Base-by-base conservation (phyloP, 2,888 invertebrate species). In the Eupithecia abbreviata region DNA sequence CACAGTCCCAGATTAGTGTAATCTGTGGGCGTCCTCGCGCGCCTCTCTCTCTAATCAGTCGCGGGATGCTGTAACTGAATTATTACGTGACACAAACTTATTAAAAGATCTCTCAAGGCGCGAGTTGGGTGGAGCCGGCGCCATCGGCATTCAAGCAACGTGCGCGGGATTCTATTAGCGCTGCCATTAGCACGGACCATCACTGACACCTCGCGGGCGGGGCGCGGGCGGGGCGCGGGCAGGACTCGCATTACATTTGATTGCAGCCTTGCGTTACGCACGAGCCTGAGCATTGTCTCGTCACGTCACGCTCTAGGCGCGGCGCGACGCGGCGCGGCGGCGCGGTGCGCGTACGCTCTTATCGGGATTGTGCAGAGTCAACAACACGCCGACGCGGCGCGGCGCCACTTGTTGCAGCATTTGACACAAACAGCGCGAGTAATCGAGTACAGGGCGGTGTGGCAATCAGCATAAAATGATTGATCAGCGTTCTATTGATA, bases 31-130 rank as follows among this genome's bases (percentile, higher is more conserved):
- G 62, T 65, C 47, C 65, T 45, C 43, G 13, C 49, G 49, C 47
- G 65, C 51, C n/a, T 65, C n/a, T n/a, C n/a, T n/a, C n/a, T n/a
- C 42, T 15, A 62, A 65, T 71, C 42, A 51, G 43, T 55, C 6
- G 51, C 51, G 51, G 5, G 51, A 15, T 51, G 15, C 15, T n/a
- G 43, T 41, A 55, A 55, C 51, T 15, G 71, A 18, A 58, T 18
- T 43, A 12, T 18, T 43, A 12, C 9, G 58, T 62, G 62, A 72
- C 62, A n/a, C 71, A 18, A 45, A 65, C 71, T 58, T 62, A 72
- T 72, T 45, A 72, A 42, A 18, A 51, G 51, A 15, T 15, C 51
- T 51, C 51, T 51, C 1, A 2, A 15, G 51, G 51, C 51, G 51
- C 51, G 6, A 30, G 30, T 30, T 30, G 12, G 47, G 10, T 12